Evolutionary conservation across 2,113 vertebrate species (phyloP).

Genomic region (Centropristis striata): DNA sequence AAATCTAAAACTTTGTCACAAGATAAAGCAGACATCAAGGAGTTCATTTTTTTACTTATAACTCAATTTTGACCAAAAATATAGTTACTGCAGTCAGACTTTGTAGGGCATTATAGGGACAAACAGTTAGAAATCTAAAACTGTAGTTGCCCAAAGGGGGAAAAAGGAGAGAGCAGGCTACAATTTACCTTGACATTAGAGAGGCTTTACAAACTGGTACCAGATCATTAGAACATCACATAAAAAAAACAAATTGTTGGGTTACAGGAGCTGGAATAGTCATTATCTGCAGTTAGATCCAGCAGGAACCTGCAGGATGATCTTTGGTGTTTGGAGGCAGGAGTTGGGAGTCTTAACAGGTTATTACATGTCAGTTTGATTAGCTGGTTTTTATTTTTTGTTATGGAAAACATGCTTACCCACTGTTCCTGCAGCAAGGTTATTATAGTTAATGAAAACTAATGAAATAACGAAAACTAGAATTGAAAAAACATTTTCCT

Average conservation of each 20-base stretch:
- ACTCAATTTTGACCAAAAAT: too few relatives aligned
- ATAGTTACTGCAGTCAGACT: too few relatives aligned
- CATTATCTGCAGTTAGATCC: conserved; percentile 16
- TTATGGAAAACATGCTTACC: too few relatives aligned
- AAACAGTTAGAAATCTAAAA: background rate
- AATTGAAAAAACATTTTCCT: too few relatives aligned
- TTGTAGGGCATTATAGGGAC: too few relatives aligned
- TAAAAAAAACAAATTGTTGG: conserved; percentile 27
- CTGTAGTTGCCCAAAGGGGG: background rate
- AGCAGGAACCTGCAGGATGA: background rate
- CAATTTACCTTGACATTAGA: background rate
- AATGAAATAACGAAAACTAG: too few relatives aligned
- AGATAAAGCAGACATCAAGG: too few relatives aligned
- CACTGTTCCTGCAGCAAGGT: too few relatives aligned
- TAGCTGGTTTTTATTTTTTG: background rate
- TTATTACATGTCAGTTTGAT: background rate
- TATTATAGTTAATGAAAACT: too few relatives aligned
- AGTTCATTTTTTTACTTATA: too few relatives aligned
- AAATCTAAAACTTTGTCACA: too few relatives aligned
- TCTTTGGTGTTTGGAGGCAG: conserved; percentile 8
- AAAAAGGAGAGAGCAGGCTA: background rate
- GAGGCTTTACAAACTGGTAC: conserved; percentile 7
- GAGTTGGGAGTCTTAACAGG: background rate
- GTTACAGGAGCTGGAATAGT: background rate
- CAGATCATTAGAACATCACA: background rate